These are phyloP conservation scores for Dorcus parallelipipedus DNA, from an alignment of 2,888 invertebrate species.

Conservation along the genomic window DNA sequence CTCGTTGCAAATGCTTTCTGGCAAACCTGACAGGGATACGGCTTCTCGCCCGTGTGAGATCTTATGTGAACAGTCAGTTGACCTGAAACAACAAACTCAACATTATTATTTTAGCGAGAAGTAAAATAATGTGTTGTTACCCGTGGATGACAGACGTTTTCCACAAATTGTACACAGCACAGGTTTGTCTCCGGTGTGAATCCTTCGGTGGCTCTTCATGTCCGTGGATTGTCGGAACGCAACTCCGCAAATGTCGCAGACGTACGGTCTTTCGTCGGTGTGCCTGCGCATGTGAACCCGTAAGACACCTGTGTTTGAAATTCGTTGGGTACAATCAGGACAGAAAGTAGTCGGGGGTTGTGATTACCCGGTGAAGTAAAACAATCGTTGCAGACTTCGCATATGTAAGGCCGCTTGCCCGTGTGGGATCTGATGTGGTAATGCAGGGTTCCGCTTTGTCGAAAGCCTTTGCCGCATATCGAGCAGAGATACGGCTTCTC, in stretches of 20 bases:
- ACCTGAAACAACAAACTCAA: slow-evolving; percentile 21
- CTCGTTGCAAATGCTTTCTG: slow-evolving; percentile 37
- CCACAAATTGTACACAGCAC: slow-evolving; percentile 32
- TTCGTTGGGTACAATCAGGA: not conserved
- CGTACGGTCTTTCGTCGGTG: slow-evolving; percentile 30
- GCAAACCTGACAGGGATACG: slow-evolving; percentile 35
- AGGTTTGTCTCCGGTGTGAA: slow-evolving; percentile 26
- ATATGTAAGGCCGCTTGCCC: slow-evolving; percentile 29
- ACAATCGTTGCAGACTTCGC: slow-evolving; percentile 25
- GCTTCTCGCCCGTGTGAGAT: slow-evolving; percentile 42
- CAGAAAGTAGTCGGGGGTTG: too few species aligned
- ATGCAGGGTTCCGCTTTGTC: slow-evolving; percentile 36
- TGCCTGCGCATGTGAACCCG: slow-evolving; percentile 29
- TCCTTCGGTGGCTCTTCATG: slow-evolving; percentile 28
- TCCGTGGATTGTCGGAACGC: slow-evolving; percentile 31
- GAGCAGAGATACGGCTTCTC: slow-evolving; percentile 45
- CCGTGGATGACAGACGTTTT: slow-evolving; percentile 41
- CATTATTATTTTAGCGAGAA: not conserved
- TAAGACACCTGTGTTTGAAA: slow-evolving; percentile 24
- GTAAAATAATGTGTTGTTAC: slow-evolving; percentile 22
- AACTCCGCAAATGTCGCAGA: slow-evolving; percentile 33
- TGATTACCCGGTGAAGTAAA: slow-evolving; percentile 28
- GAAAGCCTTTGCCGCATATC: slow-evolving; percentile 42
- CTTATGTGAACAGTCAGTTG: slow-evolving; percentile 38
- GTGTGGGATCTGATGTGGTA: slow-evolving; percentile 33